A percentile compares a stretch with the other conserved stretches of the same genome.
Conservation (phyloP, 2,113 vertebrate genomes). For the Microcebus ravelobensis region DNA sequence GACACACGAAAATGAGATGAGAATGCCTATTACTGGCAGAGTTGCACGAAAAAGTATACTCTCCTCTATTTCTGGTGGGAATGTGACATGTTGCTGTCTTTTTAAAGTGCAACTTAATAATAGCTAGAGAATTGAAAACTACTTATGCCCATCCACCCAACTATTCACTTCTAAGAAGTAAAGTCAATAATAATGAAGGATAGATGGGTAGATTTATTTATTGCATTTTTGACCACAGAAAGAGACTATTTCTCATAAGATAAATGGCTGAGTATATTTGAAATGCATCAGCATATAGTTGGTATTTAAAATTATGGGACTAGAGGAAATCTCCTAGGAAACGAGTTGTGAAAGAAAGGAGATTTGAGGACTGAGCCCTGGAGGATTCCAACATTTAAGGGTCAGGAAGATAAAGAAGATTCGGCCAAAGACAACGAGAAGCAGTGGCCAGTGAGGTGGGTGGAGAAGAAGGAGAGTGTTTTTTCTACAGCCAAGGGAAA, state of each 20-base stretch:
- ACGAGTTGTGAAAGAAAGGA: not conserved
- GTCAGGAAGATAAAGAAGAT: not conserved
- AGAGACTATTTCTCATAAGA: not conserved
- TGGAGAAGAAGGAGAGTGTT: not conserved
- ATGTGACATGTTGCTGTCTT: not conserved
- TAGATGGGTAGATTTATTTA: not conserved
- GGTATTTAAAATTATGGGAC: not conserved
- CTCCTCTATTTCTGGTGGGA: not conserved
- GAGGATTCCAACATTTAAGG: not conserved
- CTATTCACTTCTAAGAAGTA: slow-evolving; percentile 26
- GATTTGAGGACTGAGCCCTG: not conserved
- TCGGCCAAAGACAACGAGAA: not conserved
- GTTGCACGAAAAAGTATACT: not conserved
- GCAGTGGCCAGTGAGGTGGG: not conserved
- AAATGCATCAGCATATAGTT: not conserved
- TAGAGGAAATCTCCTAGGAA: not conserved
- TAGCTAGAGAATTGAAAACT: slow-evolving; percentile 33
- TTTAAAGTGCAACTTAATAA: not conserved
- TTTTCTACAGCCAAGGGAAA: not conserved
- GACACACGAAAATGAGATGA: slow-evolving; percentile 5
- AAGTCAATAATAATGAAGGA: slow-evolving; percentile 28
- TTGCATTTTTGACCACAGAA: slow-evolving; percentile 23
- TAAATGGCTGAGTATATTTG: not conserved
- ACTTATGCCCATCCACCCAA: not conserved
- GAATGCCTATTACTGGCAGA: not conserved